Conservation (phyloP, 2,113 vertebrate genomes). For the Macrotus californicus region DNA sequence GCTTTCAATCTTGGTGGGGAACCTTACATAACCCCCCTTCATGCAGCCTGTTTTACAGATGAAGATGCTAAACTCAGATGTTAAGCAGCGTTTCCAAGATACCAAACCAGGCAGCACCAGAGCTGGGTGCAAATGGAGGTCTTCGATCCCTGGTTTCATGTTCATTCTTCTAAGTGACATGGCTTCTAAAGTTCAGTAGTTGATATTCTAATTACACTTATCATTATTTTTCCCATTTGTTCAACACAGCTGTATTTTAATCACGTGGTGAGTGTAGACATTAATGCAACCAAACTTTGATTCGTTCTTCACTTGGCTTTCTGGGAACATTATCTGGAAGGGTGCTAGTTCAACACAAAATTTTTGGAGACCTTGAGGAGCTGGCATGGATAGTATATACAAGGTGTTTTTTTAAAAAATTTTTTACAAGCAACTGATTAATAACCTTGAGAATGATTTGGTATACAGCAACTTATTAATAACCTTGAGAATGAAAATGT, state of each 20-base stretch:
- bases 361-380: not conserved
- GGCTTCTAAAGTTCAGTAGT: not conserved
- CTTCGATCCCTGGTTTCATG: not conserved
- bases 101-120: not conserved
- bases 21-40: accelerated
- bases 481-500: constrained; percentile 59
- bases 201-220: not conserved
- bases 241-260: not conserved
- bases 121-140: not conserved
- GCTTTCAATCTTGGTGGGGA: not conserved
- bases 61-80: not conserved
- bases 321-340: not conserved
- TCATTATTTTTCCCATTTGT: not conserved
- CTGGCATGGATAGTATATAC: not conserved
- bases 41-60: not conserved
- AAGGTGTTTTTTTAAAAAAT: not conserved
- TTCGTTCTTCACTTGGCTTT: not conserved
- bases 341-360: not conserved
- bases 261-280: not conserved
- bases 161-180: not conserved
- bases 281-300: not conserved
- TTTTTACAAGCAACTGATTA: constrained; percentile 14
- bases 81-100: too few relatives aligned
- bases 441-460: constrained; percentile 32
- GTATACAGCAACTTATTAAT: constrained; percentile 36